These are phyloP conservation scores for Plecturocebus donacophilus DNA, from an alignment of 2,113 vertebrate genomes.

Conservation along the genomic window DNA sequence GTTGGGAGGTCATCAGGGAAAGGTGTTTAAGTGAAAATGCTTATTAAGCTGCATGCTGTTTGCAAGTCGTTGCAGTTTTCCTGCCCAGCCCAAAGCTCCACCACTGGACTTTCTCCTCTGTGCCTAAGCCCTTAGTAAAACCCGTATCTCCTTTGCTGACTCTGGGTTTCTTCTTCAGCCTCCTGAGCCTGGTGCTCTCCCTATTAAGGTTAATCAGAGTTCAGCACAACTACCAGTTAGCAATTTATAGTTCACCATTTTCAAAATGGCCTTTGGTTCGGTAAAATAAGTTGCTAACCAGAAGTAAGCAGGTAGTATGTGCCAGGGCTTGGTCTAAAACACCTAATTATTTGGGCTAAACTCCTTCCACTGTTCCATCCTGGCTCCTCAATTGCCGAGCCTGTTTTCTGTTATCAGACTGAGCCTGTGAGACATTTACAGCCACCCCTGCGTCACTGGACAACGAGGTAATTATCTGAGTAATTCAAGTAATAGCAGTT, in stretches of 20 bases:
- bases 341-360: not conserved
- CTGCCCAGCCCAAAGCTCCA: no score
- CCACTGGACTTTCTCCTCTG: no score
- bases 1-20: no score
- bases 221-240: not conserved
- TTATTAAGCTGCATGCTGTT: no score
- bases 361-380: not conserved
- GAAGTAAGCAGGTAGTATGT: not conserved
- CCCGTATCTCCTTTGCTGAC: no score
- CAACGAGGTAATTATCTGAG: constrained; percentile 72
- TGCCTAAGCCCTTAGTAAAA: no score
- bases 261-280: not conserved
- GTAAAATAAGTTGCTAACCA: not conserved
- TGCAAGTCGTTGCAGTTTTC: no score
- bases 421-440: constrained; percentile 32
- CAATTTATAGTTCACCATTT: not conserved
- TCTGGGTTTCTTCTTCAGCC: no score
- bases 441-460: constrained; percentile 29
- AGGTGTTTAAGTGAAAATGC: no score
- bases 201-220: no score
- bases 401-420: constrained; percentile 67
- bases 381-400: constrained; percentile 7
- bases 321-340: not conserved
- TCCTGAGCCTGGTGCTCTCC: no score
- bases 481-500: constrained; percentile 72